Conservation (phyloP, 1,140 invertebrate species). For the Saccostrea cuccullata region DNA sequence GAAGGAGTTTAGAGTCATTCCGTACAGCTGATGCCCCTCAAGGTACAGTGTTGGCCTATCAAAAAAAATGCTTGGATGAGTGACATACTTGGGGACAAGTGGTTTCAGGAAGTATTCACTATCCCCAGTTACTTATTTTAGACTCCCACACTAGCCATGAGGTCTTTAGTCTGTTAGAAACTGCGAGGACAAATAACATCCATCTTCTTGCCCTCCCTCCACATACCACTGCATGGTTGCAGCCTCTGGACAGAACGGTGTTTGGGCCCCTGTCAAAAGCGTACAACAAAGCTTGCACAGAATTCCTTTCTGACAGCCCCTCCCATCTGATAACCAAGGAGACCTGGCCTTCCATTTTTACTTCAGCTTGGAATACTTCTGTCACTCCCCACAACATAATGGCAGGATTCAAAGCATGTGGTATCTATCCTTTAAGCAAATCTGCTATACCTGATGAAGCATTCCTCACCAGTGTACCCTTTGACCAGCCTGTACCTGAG, state of each 20-base stretch:
- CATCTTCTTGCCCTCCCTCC: slow-evolving; percentile 47
- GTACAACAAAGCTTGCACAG: too few relatives aligned
- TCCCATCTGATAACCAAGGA: slow-evolving; percentile 53
- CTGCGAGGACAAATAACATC: slow-evolving; percentile 51
- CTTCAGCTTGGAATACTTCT: slow-evolving; percentile 50
- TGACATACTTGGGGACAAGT: slow-evolving; percentile 44
- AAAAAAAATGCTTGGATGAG: slow-evolving; percentile 50
- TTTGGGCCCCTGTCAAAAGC: slow-evolving; percentile 60
- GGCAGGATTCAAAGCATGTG: slow-evolving; percentile 47
- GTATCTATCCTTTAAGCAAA: slow-evolving; percentile 49
- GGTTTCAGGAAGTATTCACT: slow-evolving; percentile 60
- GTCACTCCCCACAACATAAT: slow-evolving; percentile 44
- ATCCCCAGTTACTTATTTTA: slow-evolving; percentile 60
- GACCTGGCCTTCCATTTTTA: slow-evolving; percentile 50
- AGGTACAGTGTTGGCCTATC: background rate
- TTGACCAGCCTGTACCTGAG: background rate
- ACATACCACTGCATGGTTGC: slow-evolving; percentile 54
- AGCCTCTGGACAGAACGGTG: slow-evolving; percentile 53
- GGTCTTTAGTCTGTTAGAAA: slow-evolving; percentile 51
- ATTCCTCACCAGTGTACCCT: slow-evolving; percentile 31
- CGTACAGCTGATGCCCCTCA: slow-evolving; percentile 6
- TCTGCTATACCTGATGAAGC: slow-evolving; percentile 46
- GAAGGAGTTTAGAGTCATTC: background rate
- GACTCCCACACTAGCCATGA: slow-evolving; percentile 60
- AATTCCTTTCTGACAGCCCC: slow-evolving; percentile 23